phyloP scores from a whole-genome alignment of 2,113 vertebrate species.

The Phrynosoma blainvillii region DNA sequence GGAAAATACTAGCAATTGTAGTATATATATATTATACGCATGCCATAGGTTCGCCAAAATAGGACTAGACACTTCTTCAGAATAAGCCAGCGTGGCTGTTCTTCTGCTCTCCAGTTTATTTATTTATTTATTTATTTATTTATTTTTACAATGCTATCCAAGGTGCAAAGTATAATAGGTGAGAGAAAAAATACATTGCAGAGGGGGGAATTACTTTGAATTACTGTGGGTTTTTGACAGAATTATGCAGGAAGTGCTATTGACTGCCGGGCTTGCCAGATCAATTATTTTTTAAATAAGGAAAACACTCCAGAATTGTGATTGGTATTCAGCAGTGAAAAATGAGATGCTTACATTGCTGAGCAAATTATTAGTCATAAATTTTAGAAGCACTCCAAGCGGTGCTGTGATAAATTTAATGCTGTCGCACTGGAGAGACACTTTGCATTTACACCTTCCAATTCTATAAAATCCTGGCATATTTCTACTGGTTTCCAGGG shows the following conservation, averaged over 20 bases:
- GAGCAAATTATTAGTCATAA: constrained; percentile 41
- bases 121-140: neutral
- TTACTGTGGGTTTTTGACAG: neutral
- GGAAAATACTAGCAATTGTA: too few relatives aligned
- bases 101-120: neutral
- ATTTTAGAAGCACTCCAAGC: constrained; percentile 32
- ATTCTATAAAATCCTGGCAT: constrained; percentile 31
- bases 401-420: constrained; percentile 27
- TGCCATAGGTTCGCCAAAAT: too few relatives aligned
- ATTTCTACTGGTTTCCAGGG: constrained; percentile 40
- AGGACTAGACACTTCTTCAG: too few relatives aligned
- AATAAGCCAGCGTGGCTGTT: too few relatives aligned
- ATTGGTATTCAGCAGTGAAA: neutral
- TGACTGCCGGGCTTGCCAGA: neutral
- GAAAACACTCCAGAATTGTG: neutral
- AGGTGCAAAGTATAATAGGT: too few relatives aligned
- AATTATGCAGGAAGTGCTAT: neutral
- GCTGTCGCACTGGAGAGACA: neutral
- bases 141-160: neutral
- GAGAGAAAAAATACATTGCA: neutral
- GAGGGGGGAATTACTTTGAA: neutral
- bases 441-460: constrained; percentile 14
- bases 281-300: constrained; percentile 5
- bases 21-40: too few relatives aligned
- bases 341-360: constrained; percentile 45